Evolutionary conservation across 30 jellyfish, hydroid and myxozoan genomes (phyloP), one percentile per base, ranked within the genome.

Genomic region (Morbakka virulenta): DNA sequence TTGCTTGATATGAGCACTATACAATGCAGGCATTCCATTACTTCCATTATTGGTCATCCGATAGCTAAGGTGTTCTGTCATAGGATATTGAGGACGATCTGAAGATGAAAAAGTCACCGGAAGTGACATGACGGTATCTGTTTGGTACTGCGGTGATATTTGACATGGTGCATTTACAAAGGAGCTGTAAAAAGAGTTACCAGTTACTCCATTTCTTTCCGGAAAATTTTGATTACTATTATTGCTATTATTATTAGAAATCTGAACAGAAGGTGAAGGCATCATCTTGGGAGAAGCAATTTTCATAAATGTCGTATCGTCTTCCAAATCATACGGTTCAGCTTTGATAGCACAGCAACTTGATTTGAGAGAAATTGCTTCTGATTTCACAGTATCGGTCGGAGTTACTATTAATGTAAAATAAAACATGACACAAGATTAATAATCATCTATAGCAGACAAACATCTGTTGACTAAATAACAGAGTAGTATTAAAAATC

Each of bases 321-420:
- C 85, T 24, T 81, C 85, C 48, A 64, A 1, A 11, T 79, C 76
- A 21, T 81, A 62, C 29, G 87, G 87, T 33, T 88, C 97, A 14
- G 77, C 57, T 73, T 87, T 87, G 50, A 88, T 75, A 28, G 76
- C 76, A 64, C 95, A 88, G 69, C 97, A 88, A 67, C 86, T 71
- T 36, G 96, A 30, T 75, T 67, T 49, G 73, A n/a, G n/a, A n/a
- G n/a, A n/a, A n/a, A n/a, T n/a, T n/a, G n/a, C n/a, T n/a, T n/a
- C n/a, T n/a, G n/a, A n/a, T n/a, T n/a, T n/a, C n/a, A n/a, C n/a
- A n/a, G n/a, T n/a, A n/a, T n/a, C n/a, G n/a, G n/a, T n/a, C n/a
- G n/a, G n/a, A n/a, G n/a, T n/a, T n/a, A n/a, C n/a, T n/a, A n/a
- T n/a, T n/a, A n/a, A n/a, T n/a, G n/a, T n/a, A n/a, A n/a, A n/a